Conservation (phyloP, 1,140 invertebrate genomes). For the Conopomorpha cramerella region DNA sequence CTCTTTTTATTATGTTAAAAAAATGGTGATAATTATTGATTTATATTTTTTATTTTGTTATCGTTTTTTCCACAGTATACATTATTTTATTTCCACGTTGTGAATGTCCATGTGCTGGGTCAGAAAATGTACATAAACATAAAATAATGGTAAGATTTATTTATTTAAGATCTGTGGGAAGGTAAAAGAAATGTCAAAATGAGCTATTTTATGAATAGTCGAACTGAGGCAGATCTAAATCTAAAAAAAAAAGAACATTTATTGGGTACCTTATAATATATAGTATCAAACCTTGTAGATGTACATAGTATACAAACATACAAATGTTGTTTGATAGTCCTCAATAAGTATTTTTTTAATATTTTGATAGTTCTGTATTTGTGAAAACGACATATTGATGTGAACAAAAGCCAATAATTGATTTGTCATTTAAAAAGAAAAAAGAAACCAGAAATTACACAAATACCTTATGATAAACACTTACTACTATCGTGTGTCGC, state of each 20-base stretch:
- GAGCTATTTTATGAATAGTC: slow-evolving; percentile 28
- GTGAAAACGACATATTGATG: slow-evolving; percentile 32
- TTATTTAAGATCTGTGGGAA: slow-evolving; percentile 39
- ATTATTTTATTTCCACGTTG: slow-evolving; percentile 46
- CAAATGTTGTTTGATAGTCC: slow-evolving; percentile 59
- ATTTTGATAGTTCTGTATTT: slow-evolving; percentile 64
- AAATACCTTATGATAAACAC: slow-evolving; percentile 42
- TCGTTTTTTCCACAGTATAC: slow-evolving; percentile 26
- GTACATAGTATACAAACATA: slow-evolving; percentile 50
- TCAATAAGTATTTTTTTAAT: slow-evolving; percentile 63
- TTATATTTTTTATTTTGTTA: slow-evolving; percentile 12
- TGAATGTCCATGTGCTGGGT: slow-evolving; percentile 59
- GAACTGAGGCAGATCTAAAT: slow-evolving; percentile 33
- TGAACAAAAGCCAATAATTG: slow-evolving; percentile 53
- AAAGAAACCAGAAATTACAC: slow-evolving; percentile 31
- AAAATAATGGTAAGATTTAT: slow-evolving; percentile 52
- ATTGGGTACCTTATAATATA: slow-evolving; percentile 42
- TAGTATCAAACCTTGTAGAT: slow-evolving; percentile 50
- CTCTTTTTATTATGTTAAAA: too few relatives aligned
- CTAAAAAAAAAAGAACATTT: slow-evolving; percentile 50
- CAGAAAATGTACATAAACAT: slow-evolving; percentile 41
- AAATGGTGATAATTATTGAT: too few relatives aligned
- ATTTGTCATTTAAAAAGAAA: slow-evolving; percentile 49
- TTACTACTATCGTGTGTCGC: too few relatives aligned
- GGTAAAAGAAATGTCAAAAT: slow-evolving; percentile 24